Percentiles rank a stretch among this genome's conserved stretches.
phyloP scores from a whole-genome alignment of 2,888 invertebrate species.

The Drosophila aldrichi region DNA sequence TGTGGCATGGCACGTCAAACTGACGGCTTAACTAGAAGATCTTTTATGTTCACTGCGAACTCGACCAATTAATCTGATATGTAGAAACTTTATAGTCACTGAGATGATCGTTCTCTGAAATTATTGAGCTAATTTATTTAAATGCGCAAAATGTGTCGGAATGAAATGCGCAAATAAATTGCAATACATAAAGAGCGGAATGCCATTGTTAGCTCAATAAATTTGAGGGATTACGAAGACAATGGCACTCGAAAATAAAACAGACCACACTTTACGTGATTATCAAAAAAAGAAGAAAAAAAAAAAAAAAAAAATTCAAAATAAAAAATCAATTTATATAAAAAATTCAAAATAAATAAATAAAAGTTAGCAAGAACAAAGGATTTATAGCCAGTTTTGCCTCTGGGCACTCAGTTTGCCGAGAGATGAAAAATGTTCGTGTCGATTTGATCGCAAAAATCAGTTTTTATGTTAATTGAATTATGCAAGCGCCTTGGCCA shows the following conservation, averaged over 20 bases:
- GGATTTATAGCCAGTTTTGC: neutral
- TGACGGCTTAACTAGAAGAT: neutral
- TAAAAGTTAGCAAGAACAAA: conserved; percentile 11
- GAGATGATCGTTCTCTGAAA: neutral
- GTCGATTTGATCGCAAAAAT: conserved; percentile 37
- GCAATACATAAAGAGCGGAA: conserved; percentile 28
- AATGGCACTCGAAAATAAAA: conserved; percentile 1
- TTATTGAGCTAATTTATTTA: conserved; percentile 32
- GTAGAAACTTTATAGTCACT: neutral
- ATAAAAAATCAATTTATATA: too few relatives aligned
- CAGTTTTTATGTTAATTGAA: conserved; percentile 59
- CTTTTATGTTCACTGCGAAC: conserved; percentile 1
- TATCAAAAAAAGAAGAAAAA: neutral
- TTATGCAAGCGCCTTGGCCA: conserved; percentile 67
- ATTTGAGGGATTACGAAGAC: conserved; percentile 6
- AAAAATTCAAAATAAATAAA: neutral
- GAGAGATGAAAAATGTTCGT: conserved; percentile 10
- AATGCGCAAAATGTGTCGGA: conserved; percentile 57
- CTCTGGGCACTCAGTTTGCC: neutral
- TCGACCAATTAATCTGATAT: conserved; percentile 4
- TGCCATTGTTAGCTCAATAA: conserved; percentile 15
- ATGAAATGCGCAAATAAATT: conserved; percentile 56
- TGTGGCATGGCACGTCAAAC: neutral
- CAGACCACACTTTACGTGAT: neutral
- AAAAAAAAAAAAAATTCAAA: too few relatives aligned